These are phyloP conservation scores for Eulemur macaco DNA, from an alignment of 2,113 vertebrate genomes.

Conservation along the genomic window DNA sequence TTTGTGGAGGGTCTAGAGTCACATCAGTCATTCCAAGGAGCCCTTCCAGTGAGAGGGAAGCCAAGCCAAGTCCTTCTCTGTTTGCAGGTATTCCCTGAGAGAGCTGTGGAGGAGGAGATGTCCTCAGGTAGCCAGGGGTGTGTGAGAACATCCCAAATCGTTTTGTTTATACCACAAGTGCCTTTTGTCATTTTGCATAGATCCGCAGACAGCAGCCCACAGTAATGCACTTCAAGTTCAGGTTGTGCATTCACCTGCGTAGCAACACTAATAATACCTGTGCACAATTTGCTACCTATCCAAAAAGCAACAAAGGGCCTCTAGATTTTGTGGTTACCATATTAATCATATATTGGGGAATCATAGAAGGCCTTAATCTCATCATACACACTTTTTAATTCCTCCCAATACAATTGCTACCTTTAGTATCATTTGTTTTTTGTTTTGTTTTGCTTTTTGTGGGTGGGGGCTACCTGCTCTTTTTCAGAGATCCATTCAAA, in stretches of 20 bases:
- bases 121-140: background rate
- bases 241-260: background rate
- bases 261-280: background rate
- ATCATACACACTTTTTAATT: slow-evolving; percentile 30
- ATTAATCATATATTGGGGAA: slow-evolving; percentile 36
- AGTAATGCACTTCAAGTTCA: background rate
- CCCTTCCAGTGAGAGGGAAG: background rate
- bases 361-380: slow-evolving; percentile 31
- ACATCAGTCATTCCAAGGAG: background rate
- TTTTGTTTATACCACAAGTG: background rate
- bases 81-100: background rate
- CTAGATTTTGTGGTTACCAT: background rate
- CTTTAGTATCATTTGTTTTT: background rate
- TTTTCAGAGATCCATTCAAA: background rate
- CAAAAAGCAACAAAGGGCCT: slow-evolving; percentile 36
- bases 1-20: background rate
- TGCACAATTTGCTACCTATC: background rate
- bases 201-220: background rate
- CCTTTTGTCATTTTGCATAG: background rate
- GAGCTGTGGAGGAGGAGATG: no score
- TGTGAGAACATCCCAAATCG: background rate
- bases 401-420: slow-evolving; percentile 53
- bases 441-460: background rate
- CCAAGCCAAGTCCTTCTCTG: background rate
- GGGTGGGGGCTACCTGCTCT: background rate